These are phyloP conservation scores for Phania funesta DNA, from an alignment of 2,888 invertebrate genomes.

Conservation along the genomic window DNA sequence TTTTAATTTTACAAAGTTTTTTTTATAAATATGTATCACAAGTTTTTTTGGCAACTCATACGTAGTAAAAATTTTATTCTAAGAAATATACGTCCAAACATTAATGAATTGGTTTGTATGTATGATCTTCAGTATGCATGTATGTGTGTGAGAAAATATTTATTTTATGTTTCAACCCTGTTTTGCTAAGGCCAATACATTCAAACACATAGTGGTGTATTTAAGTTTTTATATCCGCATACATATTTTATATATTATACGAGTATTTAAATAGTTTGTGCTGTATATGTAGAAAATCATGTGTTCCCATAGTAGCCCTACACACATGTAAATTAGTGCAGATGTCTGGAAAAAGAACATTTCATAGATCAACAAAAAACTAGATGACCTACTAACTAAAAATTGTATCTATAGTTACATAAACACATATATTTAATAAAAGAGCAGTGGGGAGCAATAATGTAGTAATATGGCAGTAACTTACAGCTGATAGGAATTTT, in stretches of 20 bases:
- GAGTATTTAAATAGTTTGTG: constrained; percentile 13
- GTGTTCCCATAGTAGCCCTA: constrained; percentile 1
- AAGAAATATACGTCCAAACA: constrained; percentile 17
- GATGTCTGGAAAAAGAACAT: constrained; percentile 49
- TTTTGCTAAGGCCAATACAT: constrained; percentile 22
- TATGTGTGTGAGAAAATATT: constrained; percentile 13
- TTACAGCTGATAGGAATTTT: too few relatives aligned
- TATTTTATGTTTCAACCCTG: constrained; percentile 30
- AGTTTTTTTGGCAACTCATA: constrained; percentile 19
- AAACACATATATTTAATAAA: neutral
- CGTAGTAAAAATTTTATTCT: constrained; percentile 52
- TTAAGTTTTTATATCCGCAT: neutral
- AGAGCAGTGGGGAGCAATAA: neutral
- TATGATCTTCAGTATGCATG: neutral
- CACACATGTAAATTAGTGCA: constrained; percentile 52
- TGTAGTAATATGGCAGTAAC: too few relatives aligned
- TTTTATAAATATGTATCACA: too few relatives aligned
- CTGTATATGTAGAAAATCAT: neutral
- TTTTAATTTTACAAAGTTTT: too few relatives aligned
- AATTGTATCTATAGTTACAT: neutral
- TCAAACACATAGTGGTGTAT: neutral
- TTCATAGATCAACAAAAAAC: constrained; percentile 27
- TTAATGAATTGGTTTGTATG: neutral
- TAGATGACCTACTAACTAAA: constrained; percentile 39
- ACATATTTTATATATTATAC: constrained; percentile 14